These are phyloP conservation scores for Neopelma chrysocephalum DNA, from an alignment of 2,797 vertebrate species.

Conservation along the genomic window DNA sequence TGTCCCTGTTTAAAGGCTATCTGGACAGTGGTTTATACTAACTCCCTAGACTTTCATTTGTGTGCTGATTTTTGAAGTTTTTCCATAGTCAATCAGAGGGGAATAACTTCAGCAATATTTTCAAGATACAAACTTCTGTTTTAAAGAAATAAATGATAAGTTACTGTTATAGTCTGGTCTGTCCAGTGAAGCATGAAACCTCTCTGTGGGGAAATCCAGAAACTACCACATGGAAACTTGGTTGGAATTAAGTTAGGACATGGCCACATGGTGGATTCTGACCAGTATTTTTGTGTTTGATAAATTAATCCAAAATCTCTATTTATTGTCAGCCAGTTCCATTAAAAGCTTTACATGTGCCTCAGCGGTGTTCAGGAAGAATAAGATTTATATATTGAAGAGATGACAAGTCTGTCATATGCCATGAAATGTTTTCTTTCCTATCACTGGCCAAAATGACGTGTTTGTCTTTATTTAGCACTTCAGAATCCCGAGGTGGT, in stretches of 20 bases:
- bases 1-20: not conserved
- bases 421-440: not conserved
- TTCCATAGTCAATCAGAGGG: not conserved
- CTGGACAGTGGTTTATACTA: not conserved
- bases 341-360: not conserved
- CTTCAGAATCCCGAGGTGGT: conserved; percentile 98
- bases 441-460: not conserved
- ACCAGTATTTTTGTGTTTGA: not conserved
- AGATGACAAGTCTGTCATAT: not conserved
- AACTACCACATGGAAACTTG: not conserved
- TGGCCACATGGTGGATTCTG: not conserved
- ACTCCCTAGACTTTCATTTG: not conserved
- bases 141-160: not conserved
- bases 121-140: not conserved
- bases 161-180: not conserved
- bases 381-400: not conserved
- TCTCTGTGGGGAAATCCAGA: not conserved
- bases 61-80: not conserved
- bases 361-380: not conserved
- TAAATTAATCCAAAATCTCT: not conserved
- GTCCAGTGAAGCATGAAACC: not conserved
- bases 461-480: conserved; percentile 77
- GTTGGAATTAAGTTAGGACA: not conserved
- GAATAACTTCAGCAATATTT: not conserved
- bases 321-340: not conserved